Base-by-base conservation (phyloP, 2,113 vertebrate genomes). In the Lates calcarifer region DNA sequence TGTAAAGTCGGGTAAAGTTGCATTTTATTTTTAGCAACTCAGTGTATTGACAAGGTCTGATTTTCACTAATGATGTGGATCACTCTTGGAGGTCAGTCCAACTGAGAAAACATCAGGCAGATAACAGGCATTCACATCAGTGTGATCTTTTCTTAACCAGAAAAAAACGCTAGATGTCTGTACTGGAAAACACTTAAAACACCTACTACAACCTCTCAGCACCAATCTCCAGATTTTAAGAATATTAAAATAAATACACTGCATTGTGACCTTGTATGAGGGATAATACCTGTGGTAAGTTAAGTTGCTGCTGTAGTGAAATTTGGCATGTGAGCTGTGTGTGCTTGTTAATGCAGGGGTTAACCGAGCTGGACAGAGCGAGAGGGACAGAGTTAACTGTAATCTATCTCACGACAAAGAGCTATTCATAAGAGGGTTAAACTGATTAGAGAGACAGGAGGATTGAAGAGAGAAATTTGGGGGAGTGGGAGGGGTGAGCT, bases 371-470 rank as follows among this genome's bases (percentile, higher is more conserved):
- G 88, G 87, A 91, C 84, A 61, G 86, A 90, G 82, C 39, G 80
- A 90, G 91, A 90, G 92, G 88, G 91, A 83, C 90, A 90, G 88
- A 91, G 91, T 92, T 94, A 93, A 96, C 93, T 94, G 93, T 95
- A 96, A 96, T 94, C 93, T 94, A 90, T 93, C 83, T 87, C 91
- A 91, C 84, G 85, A 96, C 95, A 96, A 95, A 95, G 95, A 94
- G 92, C 94, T 93, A 94, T 95, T 95, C 95, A 95, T 94, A 94
- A 93, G 93, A 95, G 94, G 94, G 90, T 95, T 95, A 94, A 94
- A 93, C 89, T 93, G 94, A 95, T 95, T 95, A 95, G 91, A 82
- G 84, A 77, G 90, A 94, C 92, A 84, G 89, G 86, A 90, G 93
- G 93, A 91, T 91, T 94, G 91, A 92, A 93, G 87, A 90, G 94